Conservation (phyloP, 2,113 vertebrate species). For the Urocitellus parryii region DNA sequence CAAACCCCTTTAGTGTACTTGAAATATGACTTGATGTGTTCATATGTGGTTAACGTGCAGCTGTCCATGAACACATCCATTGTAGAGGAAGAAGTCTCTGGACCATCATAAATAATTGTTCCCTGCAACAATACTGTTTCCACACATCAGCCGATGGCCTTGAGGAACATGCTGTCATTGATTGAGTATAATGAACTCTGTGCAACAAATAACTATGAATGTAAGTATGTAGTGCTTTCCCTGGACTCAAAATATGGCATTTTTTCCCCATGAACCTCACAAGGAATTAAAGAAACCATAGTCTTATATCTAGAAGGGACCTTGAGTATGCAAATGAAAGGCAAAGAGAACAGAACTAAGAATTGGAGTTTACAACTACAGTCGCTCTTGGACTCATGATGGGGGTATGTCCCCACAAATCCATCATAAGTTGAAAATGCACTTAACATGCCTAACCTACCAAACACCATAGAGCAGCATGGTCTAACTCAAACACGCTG, state of each 20-base stretch:
- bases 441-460: background rate
- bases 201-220: background rate
- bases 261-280: background rate
- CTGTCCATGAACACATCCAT: background rate
- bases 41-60: background rate
- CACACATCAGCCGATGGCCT: background rate
- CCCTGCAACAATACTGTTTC: background rate
- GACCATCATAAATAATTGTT: background rate
- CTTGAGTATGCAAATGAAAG: background rate
- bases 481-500: background rate
- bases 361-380: background rate
- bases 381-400: background rate
- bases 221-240: background rate
- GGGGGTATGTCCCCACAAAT: background rate
- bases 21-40: background rate
- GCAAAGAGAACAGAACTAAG: background rate
- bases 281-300: slow-evolving; percentile 18
- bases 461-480: background rate
- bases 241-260: rapidly evolving
- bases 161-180: background rate
- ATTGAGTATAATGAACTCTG: background rate
- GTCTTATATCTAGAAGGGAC: background rate
- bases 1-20: background rate
- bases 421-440: background rate
- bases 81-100: too few species aligned